Percentiles rank a stretch among this genome's conserved stretches.
Conservation (phyloP, 23 tunicate genomes). For the Diplosoma virens region DNA sequence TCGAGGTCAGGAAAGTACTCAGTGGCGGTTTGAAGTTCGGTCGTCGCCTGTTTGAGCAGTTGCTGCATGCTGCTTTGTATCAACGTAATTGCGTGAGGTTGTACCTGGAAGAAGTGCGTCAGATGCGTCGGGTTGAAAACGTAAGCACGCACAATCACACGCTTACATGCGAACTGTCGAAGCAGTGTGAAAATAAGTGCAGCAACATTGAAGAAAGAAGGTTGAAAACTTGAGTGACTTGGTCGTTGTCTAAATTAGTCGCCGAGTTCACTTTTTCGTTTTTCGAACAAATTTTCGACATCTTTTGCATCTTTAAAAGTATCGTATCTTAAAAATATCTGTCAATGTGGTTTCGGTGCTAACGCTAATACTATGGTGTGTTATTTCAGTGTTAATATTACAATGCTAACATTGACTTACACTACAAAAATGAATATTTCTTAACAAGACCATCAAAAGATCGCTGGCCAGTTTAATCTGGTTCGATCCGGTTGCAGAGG, state of each 20-base stretch:
- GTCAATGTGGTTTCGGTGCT: not conserved
- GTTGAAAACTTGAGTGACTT: constrained; percentile 26
- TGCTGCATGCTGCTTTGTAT: constrained; percentile 18
- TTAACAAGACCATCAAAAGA: constrained; percentile 43
- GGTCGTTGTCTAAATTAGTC: constrained; percentile 43
- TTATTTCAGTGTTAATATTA: not conserved
- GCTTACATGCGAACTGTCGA: constrained; percentile 22
- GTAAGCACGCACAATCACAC: not conserved
- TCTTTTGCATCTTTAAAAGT: constrained; percentile 19
- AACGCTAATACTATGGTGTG: not conserved
- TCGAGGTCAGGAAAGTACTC: not conserved
- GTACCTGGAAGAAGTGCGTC: not conserved
- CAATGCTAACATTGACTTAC: constrained; percentile 23
- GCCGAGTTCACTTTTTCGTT: not conserved
- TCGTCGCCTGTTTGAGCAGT: constrained; percentile 22
- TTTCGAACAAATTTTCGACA: not conserved
- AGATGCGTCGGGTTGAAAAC: not conserved
- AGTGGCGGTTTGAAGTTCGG: constrained; percentile 17
- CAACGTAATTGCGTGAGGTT: constrained; percentile 5
- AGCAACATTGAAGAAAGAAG: constrained; percentile 39
- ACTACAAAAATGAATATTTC: constrained; percentile 49
- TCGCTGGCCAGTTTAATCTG: constrained; percentile 28
- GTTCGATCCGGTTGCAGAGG: not conserved
- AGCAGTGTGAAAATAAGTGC: constrained; percentile 62
- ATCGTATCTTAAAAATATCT: not conserved